phyloP scores from a whole-genome alignment of 1,140 invertebrate species.

The Rhizoglyphus robini region DNA sequence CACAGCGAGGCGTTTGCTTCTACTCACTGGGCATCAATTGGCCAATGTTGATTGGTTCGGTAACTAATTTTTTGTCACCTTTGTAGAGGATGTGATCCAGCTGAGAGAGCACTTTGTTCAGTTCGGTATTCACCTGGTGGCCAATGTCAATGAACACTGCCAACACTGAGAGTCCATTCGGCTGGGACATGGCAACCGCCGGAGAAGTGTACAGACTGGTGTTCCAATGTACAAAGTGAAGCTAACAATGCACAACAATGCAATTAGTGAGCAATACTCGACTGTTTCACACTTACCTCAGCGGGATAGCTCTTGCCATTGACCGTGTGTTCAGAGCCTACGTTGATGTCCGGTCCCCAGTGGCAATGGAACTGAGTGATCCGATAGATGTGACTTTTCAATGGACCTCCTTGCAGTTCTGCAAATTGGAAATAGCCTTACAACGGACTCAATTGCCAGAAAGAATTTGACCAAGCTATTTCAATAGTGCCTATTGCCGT shows the following conservation, averaged over 20 bases:
- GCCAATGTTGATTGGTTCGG: neutral
- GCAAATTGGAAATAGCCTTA: too few relatives aligned
- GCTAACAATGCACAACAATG: neutral
- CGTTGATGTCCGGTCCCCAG: slow-evolving; percentile 3
- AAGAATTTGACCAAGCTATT: too few relatives aligned
- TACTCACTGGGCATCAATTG: slow-evolving; percentile 14
- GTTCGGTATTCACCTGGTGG: slow-evolving; percentile 54
- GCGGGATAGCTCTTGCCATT: slow-evolving; percentile 70
- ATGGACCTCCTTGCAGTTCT: slow-evolving; percentile 5
- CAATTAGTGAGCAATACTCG: neutral
- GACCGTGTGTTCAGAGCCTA: slow-evolving; percentile 69
- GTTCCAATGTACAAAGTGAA: slow-evolving; percentile 75
- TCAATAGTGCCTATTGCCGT: too few relatives aligned
- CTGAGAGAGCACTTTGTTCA: slow-evolving; percentile 61
- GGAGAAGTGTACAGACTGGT: slow-evolving; percentile 64
- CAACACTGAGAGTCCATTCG: slow-evolving; percentile 74
- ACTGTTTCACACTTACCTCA: slow-evolving; percentile 38
- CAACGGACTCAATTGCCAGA: too few relatives aligned
- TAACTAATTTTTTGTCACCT: slow-evolving; percentile 40
- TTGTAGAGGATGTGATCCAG: slow-evolving; percentile 60
- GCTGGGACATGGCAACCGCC: slow-evolving; percentile 58
- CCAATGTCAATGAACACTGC: slow-evolving; percentile 69
- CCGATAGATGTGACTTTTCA: neutral
- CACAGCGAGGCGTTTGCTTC: neutral
- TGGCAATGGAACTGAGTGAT: slow-evolving; percentile 19